Conservation (phyloP, 2,888 invertebrate genomes). For the Tipula helvola region DNA sequence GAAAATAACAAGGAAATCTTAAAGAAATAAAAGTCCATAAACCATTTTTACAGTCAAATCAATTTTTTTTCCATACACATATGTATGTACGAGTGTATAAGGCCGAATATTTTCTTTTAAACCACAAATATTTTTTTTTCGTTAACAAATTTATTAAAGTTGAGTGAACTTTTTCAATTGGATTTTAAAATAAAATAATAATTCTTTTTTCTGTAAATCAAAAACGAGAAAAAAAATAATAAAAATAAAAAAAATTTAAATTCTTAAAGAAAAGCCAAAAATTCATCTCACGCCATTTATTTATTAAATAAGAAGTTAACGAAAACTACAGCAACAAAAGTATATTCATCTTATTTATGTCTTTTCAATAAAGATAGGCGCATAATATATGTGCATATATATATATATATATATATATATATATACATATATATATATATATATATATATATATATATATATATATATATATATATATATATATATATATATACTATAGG, state of each 20-base stretch:
- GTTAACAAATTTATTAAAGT: slow-evolving; percentile 6
- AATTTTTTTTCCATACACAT: background rate
- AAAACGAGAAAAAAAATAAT: background rate
- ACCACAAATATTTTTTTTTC: background rate
- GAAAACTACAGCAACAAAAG: background rate
- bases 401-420: too few relatives aligned
- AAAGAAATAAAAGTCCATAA: background rate
- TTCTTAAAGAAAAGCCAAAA: slow-evolving; percentile 5
- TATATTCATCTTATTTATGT: background rate
- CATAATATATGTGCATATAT: background rate
- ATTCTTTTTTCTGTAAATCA: slow-evolving; percentile 1
- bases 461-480: background rate
- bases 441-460: too few relatives aligned
- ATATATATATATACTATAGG: background rate
- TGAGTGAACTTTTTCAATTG: slow-evolving; percentile 9
- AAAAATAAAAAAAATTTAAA: background rate
- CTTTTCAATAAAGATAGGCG: slow-evolving; percentile 4
- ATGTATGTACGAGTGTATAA: background rate
- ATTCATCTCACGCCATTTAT: slow-evolving; percentile 10
- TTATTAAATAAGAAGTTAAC: slow-evolving; percentile 6
- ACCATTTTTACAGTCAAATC: slow-evolving; percentile 4
- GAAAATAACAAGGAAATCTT: background rate
- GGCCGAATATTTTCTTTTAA: background rate
- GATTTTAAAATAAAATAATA: slow-evolving; percentile 5
- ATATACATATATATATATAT: too few relatives aligned